Conservation (phyloP, 2,797 vertebrate genomes). For the Acanthurus tractus region DNA sequence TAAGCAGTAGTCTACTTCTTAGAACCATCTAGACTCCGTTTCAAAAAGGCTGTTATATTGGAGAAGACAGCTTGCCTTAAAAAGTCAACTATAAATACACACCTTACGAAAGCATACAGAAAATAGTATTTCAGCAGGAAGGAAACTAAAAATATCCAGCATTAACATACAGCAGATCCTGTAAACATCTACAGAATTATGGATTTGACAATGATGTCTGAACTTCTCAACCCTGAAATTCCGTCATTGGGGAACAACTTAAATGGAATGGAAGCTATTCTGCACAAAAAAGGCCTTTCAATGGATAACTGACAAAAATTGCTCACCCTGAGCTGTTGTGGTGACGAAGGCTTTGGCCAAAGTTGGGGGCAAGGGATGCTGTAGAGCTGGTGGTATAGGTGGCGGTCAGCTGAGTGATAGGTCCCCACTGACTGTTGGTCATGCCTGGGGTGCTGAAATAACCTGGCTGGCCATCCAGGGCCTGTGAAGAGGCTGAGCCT, state of each 20-base stretch:
- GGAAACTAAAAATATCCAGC: conserved; percentile 54
- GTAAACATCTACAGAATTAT: conserved; percentile 19
- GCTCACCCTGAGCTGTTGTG: conserved; percentile 90
- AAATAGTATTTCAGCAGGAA: conserved; percentile 31
- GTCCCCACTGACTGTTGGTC: conserved; percentile 89
- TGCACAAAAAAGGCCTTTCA: not conserved
- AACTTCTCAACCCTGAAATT: not conserved
- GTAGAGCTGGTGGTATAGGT: conserved; percentile 58
- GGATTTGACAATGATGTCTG: not conserved
- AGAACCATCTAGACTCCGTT: conserved; percentile 20
- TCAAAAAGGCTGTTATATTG: conserved; percentile 38
- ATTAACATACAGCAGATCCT: conserved; percentile 43
- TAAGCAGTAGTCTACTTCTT: conserved; percentile 15
- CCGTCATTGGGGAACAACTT: not conserved
- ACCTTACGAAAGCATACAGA: conserved; percentile 1
- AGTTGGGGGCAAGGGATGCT: conserved; percentile 58
- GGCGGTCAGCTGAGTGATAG: conserved; percentile 81
- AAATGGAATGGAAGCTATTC: not conserved
- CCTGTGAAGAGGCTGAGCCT: conserved; percentile 47
- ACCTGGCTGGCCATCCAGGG: conserved; percentile 88
- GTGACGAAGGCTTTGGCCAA: conserved; percentile 74
- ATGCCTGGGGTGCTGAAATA: conserved; percentile 89
- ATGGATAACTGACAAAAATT: not conserved
- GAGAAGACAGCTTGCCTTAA: conserved; percentile 47
- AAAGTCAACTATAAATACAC: conserved; percentile 63